Conservation (phyloP, 2,113 vertebrate genomes). For the Paramisgurnus dabryanus region DNA sequence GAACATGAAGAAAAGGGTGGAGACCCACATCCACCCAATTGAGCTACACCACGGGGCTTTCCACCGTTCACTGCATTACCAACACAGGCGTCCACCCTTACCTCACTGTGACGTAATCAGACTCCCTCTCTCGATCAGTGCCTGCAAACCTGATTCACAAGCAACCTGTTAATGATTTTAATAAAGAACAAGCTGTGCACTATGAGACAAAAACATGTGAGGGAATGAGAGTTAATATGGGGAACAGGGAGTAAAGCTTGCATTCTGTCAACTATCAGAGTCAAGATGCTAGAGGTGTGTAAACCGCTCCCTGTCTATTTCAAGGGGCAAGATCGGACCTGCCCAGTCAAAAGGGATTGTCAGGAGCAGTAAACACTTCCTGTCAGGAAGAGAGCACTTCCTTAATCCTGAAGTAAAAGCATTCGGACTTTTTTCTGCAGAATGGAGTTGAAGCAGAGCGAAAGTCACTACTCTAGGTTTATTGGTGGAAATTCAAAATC, state of each 20-base stretch:
- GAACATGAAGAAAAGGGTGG: conserved; percentile 53
- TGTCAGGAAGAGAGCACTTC: conserved; percentile 79
- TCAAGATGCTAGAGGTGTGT: conserved; percentile 47
- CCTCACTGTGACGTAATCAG: not conserved
- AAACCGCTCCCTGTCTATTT: conserved; percentile 54
- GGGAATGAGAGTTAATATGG: too few species aligned
- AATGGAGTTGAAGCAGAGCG: conserved; percentile 55
- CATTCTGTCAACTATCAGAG: conserved; percentile 39
- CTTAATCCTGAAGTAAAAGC: conserved; percentile 74
- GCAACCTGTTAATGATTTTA: not conserved
- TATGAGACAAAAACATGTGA: too few species aligned
- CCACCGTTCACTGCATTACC: conserved; percentile 46
- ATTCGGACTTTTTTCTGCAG: conserved; percentile 65
- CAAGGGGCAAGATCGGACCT: conserved; percentile 64
- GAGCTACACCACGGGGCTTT: conserved; percentile 35
- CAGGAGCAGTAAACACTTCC: conserved; percentile 81
- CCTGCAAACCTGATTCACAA: not conserved
- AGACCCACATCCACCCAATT: conserved; percentile 42
- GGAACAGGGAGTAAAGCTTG: conserved; percentile 30
- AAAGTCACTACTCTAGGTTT: conserved; percentile 20
- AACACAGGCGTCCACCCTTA: not conserved
- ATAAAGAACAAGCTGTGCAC: not conserved
- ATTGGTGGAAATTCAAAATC: not conserved
- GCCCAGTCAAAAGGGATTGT: conserved; percentile 78
- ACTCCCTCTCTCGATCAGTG: not conserved